Conservation (phyloP, 2,113 vertebrate genomes). For the Falco punctatus region DNA sequence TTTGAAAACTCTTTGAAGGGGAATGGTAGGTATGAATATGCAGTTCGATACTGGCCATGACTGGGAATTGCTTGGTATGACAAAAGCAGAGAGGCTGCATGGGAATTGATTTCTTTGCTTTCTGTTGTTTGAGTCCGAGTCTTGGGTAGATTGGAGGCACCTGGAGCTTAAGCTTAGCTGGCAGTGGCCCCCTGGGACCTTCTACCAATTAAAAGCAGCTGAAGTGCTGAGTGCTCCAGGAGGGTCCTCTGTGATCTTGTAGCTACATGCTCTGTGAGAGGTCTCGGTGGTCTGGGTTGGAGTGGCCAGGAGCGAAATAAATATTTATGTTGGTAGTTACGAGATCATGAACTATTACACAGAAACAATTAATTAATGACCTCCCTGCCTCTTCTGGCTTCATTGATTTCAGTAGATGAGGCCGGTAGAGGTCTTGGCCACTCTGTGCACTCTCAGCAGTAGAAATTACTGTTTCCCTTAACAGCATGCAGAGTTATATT, state of each 20-base stretch:
- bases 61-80: background rate
- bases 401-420: background rate
- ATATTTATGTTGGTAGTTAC: conserved; percentile 2
- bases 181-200: background rate
- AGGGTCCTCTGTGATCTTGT: background rate
- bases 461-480: conserved; percentile 26
- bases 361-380: conserved; percentile 32
- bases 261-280: background rate
- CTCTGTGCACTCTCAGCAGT: background rate
- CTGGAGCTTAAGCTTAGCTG: background rate
- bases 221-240: background rate
- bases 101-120: background rate
- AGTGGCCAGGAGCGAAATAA: background rate
- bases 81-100: background rate
- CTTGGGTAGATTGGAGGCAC: background rate
- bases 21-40: background rate
- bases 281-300: background rate
- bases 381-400: background rate
- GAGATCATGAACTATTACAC: background rate
- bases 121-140: background rate
- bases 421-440: background rate
- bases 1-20: background rate
- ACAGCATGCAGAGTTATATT: background rate
- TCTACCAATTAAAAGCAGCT: background rate
- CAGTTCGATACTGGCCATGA: background rate